phyloP scores from a whole-genome alignment of 2,888 invertebrate genomes.

The Netelia fuscicornis region DNA sequence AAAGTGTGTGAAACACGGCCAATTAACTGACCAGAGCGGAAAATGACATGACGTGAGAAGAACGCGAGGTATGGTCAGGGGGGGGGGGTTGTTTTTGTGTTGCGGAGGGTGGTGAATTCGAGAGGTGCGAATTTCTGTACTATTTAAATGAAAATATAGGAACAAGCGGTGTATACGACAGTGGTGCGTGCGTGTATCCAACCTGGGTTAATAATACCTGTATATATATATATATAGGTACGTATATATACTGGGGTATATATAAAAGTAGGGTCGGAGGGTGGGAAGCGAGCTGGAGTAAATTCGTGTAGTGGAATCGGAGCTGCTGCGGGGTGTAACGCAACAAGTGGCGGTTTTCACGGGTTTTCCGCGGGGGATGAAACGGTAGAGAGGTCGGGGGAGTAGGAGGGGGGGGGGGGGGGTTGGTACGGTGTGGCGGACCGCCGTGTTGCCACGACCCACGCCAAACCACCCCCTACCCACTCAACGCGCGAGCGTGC shows the following conservation, averaged over 20 bases:
- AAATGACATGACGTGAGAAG: slow-evolving; percentile 31
- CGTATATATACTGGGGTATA: slow-evolving; percentile 1
- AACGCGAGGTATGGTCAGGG: neutral
- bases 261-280: slow-evolving; percentile 3
- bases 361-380: slow-evolving; percentile 81
- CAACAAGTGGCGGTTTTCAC: slow-evolving; percentile 85
- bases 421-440: slow-evolving; percentile 53
- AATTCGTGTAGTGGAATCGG: slow-evolving; percentile 67
- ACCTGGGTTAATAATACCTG: slow-evolving; percentile 45
- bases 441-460: slow-evolving; percentile 65
- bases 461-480: slow-evolving; percentile 53
- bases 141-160: slow-evolving; percentile 65
- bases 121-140: slow-evolving; percentile 63
- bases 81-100: slow-evolving; percentile 1
- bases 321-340: slow-evolving; percentile 75
- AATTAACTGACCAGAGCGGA: slow-evolving; percentile 40
- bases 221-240: slow-evolving; percentile 22
- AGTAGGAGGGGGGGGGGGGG: slow-evolving; percentile 13
- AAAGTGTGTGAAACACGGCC: slow-evolving; percentile 19
- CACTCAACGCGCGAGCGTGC: slow-evolving; percentile 54
- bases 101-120: slow-evolving; percentile 26
- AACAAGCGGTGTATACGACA: slow-evolving; percentile 45
- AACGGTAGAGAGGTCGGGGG: slow-evolving; percentile 38
- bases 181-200: slow-evolving; percentile 9
- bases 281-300: slow-evolving; percentile 58